These are phyloP conservation scores for Chroicocephalus ridibundus DNA, from an alignment of 2,113 vertebrate genomes.

Conservation along the genomic window DNA sequence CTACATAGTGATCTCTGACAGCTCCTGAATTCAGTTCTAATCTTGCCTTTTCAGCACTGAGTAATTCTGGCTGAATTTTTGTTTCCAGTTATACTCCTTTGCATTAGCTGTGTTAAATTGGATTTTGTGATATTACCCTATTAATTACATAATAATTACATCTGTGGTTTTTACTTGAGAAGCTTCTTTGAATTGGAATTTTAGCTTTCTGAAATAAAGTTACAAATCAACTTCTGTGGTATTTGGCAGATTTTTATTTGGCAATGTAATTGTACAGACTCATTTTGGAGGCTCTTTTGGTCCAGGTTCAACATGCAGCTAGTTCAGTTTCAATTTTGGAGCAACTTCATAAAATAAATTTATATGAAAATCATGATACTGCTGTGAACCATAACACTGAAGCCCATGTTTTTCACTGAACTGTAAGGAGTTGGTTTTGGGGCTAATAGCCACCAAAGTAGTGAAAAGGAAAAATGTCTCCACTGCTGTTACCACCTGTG, in stretches of 20 bases:
- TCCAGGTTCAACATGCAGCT: neutral
- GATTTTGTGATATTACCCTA: neutral
- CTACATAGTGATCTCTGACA: neutral
- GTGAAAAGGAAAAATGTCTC: neutral
- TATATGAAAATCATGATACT: neutral
- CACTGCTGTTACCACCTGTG: neutral
- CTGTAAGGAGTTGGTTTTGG: neutral
- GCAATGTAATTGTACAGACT: neutral
- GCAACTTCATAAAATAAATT: neutral
- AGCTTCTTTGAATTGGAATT: neutral
- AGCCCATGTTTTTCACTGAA: neutral
- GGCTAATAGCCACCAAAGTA: rapidly evolving
- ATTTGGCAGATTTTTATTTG: neutral
- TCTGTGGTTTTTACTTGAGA: neutral
- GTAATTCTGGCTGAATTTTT: neutral
- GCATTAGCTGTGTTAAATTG: neutral
- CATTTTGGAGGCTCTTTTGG: neutral
- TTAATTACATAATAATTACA: neutral
- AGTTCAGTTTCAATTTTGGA: neutral
- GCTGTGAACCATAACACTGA: neutral
- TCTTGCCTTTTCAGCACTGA: neutral
- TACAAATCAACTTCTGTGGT: neutral
- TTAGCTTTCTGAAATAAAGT: neutral
- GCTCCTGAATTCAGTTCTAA: neutral
- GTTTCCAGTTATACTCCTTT: neutral